Evolutionary conservation across 1,140 invertebrate species (phyloP).

Genomic region (Drosophila lacteicornis): DNA sequence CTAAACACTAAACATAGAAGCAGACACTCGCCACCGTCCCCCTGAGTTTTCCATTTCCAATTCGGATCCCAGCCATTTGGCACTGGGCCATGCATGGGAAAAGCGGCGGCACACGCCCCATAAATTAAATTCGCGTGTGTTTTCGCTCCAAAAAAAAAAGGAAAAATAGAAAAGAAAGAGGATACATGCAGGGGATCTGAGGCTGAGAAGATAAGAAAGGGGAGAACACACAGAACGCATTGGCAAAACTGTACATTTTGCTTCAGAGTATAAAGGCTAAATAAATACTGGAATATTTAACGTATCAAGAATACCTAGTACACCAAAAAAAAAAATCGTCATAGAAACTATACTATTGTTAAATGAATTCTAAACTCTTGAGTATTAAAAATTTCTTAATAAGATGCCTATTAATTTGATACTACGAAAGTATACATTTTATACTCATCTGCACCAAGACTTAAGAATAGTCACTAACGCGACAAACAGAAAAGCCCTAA

Average conservation of each 20-base stretch:
- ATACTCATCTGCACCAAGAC: too few relatives aligned
- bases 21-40: neutral
- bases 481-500: too few relatives aligned
- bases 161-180: neutral
- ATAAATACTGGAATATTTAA: neutral
- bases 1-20: slow-evolving; percentile 56
- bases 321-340: too few relatives aligned
- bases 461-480: too few relatives aligned
- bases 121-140: slow-evolving; percentile 79
- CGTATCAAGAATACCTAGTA: slow-evolving; percentile 1
- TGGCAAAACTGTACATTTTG: slow-evolving; percentile 67
- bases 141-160: slow-evolving; percentile 20
- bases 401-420: too few relatives aligned
- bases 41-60: slow-evolving; percentile 20
- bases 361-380: too few relatives aligned
- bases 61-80: slow-evolving; percentile 54
- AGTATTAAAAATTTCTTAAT: too few relatives aligned
- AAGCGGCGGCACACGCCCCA: slow-evolving; percentile 65
- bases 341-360: too few relatives aligned
- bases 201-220: slow-evolving; percentile 8
- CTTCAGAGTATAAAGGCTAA: slow-evolving; percentile 11
- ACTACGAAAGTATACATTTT: too few relatives aligned
- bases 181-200: slow-evolving; percentile 3
- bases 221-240: slow-evolving; percentile 55
- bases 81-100: slow-evolving; percentile 67